Percentiles rank a stretch among this genome's conserved stretches.
Conservation (phyloP, 2,797 vertebrate species). For the Betta splendens region DNA sequence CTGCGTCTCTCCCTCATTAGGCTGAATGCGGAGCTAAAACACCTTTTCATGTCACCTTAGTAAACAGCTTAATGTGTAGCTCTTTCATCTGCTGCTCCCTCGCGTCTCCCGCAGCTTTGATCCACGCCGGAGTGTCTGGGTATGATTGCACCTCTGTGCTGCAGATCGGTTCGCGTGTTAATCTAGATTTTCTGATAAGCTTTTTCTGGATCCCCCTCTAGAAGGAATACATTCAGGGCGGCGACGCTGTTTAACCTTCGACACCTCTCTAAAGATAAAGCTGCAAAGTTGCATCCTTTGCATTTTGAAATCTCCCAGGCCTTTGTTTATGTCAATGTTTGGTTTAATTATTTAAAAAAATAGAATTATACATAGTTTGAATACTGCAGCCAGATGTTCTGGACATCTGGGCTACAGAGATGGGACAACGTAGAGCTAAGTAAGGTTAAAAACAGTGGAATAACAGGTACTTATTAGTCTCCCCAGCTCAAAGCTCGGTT, state of each 20-base stretch:
- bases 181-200: constrained; percentile 81
- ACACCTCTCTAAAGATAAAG: constrained; percentile 10
- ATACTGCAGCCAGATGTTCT: no score
- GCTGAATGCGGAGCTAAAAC: constrained; percentile 83
- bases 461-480: neutral
- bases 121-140: constrained; percentile 76
- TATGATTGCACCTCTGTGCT: constrained; percentile 83
- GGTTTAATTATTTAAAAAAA: no score
- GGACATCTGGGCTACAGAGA: no score
- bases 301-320: no score
- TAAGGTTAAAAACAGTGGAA: no score
- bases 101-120: constrained; percentile 84
- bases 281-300: neutral
- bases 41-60: constrained; percentile 88
- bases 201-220: constrained; percentile 39
- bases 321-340: no score
- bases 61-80: constrained; percentile 84
- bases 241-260: constrained; percentile 36
- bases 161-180: constrained; percentile 79
- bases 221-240: constrained; percentile 29
- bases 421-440: no score
- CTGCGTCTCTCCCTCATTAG: constrained; percentile 83
- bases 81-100: constrained; percentile 87
- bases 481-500: no score
- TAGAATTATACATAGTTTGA: no score